A percentile compares a stretch with the other conserved stretches of the same genome.
Evolutionary conservation across 1,140 invertebrate genomes (phyloP).

Genomic region (Trissolcus basalis): DNA sequence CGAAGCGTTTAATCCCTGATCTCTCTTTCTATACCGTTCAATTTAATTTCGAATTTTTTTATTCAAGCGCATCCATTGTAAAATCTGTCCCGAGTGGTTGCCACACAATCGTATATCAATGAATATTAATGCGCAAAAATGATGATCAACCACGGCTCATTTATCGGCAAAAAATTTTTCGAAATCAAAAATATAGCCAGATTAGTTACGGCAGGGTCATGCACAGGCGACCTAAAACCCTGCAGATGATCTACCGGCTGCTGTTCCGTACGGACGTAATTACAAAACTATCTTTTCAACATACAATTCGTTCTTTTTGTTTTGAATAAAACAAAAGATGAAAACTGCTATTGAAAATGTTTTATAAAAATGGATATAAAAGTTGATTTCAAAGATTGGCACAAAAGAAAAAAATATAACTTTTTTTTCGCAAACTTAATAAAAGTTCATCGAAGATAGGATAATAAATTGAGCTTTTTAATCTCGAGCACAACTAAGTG

Average conservation of each 20-base stretch:
- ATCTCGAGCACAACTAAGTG: no score
- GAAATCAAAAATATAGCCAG: slow-evolving; percentile 23
- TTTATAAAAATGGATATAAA: no score
- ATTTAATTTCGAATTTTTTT: slow-evolving; percentile 22
- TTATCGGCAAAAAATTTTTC: slow-evolving; percentile 44
- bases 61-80: slow-evolving; percentile 32
- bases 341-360: no score
- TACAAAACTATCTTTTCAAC: no score
- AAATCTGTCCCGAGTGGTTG: slow-evolving; percentile 14
- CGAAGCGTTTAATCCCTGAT: slow-evolving; percentile 10
- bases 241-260: slow-evolving; percentile 14
- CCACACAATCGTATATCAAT: slow-evolving; percentile 10
- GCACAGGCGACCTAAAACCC: slow-evolving; percentile 1
- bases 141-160: not conserved
- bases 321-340: no score
- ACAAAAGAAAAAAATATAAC: no score
- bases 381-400: no score
- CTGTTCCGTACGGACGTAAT: no score
- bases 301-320: no score
- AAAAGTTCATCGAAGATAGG: no score
- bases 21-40: slow-evolving; percentile 9
- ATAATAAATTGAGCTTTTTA: no score
- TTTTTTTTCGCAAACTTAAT: no score
- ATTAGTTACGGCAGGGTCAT: slow-evolving; percentile 29
- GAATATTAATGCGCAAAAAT: not conserved